Base-by-base conservation (phyloP, 1,140 invertebrate species). In the Pararge aegeria region DNA sequence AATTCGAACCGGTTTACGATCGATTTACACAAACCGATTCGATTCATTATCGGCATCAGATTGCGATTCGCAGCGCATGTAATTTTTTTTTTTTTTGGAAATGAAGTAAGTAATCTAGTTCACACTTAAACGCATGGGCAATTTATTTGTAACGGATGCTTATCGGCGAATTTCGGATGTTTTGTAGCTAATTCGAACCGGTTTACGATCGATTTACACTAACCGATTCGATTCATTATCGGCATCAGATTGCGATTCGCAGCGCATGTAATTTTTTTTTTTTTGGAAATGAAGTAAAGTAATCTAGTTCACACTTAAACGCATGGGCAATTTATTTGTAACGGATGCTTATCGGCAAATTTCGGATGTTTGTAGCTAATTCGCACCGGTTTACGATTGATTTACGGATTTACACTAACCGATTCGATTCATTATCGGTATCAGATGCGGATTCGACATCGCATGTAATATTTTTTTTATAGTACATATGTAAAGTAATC, bases 171-270 rank as follows among this genome's bases (percentile, higher is more conserved):
- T 16, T 15, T 54, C 37, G 13, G 3, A 7, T 42, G 34, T 40
- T 54, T 54, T 42, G 15, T 24, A 54, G 42, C 34, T 21, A 42
- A 42, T 42, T 42, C 10, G 38, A 2, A 6, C 38, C 38, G 38
- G 13, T 42, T 42, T 42, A 42, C 12, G 30, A 34, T 12, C 30
- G 30, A 34, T 34, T 34, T 34, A 34, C 30, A 34, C 4, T 34
- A 4, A n/a, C 2, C 30, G 30, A 34, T 34, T 12, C 30, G 30
- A 34, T n/a, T 2, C 24, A n/a, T n/a, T n/a, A n/a, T n/a, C n/a
- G n/a, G n/a, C n/a, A n/a, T n/a, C n/a, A n/a, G n/a, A n/a, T n/a
- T n/a, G n/a, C n/a, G n/a, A n/a, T n/a, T n/a, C n/a, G n/a, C n/a
- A n/a, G n/a, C n/a, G n/a, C n/a, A n/a, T n/a, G n/a, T n/a, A n/a